A percentile compares a stretch with the other conserved stretches of the same genome.
phyloP scores from a whole-genome alignment of 2,888 invertebrate species.

The Neoascia interrupta region DNA sequence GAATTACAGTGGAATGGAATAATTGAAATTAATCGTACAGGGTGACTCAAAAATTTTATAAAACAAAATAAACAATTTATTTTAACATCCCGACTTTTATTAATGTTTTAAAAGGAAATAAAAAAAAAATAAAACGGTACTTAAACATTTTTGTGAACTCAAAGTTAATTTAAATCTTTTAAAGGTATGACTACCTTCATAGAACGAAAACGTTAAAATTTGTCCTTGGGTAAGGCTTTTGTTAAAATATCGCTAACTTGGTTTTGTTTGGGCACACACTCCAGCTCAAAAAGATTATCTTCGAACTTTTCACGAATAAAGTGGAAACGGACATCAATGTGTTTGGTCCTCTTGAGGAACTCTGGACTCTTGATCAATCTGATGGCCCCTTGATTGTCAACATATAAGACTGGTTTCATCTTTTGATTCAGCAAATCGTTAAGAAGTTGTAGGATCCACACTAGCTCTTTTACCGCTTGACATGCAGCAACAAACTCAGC shows the following conservation, averaged over 20 bases:
- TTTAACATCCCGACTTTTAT: no score
- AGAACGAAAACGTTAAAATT: no score
- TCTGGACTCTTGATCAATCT: slow-evolving; percentile 38
- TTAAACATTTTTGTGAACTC: no score
- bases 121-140: no score
- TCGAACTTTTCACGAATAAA: slow-evolving; percentile 17
- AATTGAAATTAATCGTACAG: no score
- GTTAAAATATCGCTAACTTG: neutral
- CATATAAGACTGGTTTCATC: slow-evolving; percentile 29
- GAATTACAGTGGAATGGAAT: no score
- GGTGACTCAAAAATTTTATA: no score
- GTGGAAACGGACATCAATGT: slow-evolving; percentile 44
- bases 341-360: slow-evolving; percentile 47
- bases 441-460: neutral
- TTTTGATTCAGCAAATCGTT: neutral
- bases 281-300: slow-evolving; percentile 8
- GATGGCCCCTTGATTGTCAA: slow-evolving; percentile 34
- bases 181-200: no score
- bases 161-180: no score
- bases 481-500: slow-evolving; percentile 35
- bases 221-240: no score
- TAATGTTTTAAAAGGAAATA: no score
- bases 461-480: slow-evolving; percentile 24
- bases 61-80: no score
- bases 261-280: neutral